Evolutionary conservation across 2,888 invertebrate genomes (phyloP), one percentile per base, ranked within the genome.

Genomic region (Drosophila fungiperda): DNA sequence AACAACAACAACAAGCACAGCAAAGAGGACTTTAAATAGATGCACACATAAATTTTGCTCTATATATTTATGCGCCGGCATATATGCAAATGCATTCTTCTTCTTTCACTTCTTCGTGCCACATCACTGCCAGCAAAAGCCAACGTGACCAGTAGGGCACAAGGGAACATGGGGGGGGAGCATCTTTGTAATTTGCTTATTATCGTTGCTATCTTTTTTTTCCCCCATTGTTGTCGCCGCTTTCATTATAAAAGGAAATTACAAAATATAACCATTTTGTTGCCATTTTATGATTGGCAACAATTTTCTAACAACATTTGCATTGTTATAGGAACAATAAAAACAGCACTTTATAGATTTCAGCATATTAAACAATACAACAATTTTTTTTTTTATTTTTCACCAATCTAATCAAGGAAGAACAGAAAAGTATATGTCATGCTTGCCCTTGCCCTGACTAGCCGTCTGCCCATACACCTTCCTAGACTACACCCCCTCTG

Each of bases 31-130:
- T 72, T 79, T 87, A 83, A 84, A 76, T 80, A 88, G 83, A 88
- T 84, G 88, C 88, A 84, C 68, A 87, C 86, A 84, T 85, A 84
- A 86, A 84, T 84, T 88, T 76, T 78, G 76, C 71, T 86, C 83
- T 73, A 76, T 83, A 83, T 84, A 85, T 88, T 88, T 88, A 88
- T 86, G 76, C 69, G 68, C 68, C 73, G 78, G 76, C 83, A 83
- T 78, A 82, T 85, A 77, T 85, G 83, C 80, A 82, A 85, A 85
- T 85, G 59, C 57, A 45, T 65, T 49, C 38, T 45, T 17, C 62
- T 36, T n/a, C n/a, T n/a, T 26, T 4, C 4, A 12, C 38, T 36
- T 54, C 20, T 20, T 23, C 45, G 29, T 61, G 60, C 62, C 69
- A 66, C 71, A 76, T 49, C 67, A 61, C 48, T 23, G 59, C 49